These are phyloP conservation scores for Mythimna lalbum DNA, from an alignment of 2,888 invertebrate genomes.

Conservation along the genomic window DNA sequence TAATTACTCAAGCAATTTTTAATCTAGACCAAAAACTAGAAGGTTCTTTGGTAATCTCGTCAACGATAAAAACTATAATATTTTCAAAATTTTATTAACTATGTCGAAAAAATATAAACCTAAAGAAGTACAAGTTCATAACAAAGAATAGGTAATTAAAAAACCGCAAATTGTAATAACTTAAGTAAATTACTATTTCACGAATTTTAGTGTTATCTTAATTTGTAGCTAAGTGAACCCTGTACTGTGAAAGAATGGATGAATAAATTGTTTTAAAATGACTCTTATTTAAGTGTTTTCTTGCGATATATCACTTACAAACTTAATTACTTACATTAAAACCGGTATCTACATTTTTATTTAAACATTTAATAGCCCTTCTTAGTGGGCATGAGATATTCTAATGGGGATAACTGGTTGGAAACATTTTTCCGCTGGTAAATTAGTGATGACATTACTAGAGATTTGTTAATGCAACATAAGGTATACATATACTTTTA, in stretches of 20 bases:
- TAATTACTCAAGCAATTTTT: not conserved
- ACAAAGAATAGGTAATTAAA: conserved; percentile 22
- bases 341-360: conserved; percentile 23
- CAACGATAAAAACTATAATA: not conserved
- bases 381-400: conserved; percentile 38
- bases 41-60: not conserved
- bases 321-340: conserved; percentile 11
- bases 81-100: not conserved
- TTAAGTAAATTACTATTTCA: conserved; percentile 50
- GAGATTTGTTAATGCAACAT: conserved; percentile 23
- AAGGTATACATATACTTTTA: not conserved
- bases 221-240: conserved; percentile 33
- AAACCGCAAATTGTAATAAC: conserved; percentile 48
- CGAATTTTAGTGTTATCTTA: conserved; percentile 33
- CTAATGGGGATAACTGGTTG: conserved; percentile 41
- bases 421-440: conserved; percentile 27
- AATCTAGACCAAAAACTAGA: not conserved
- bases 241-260: conserved; percentile 41
- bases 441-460: conserved; percentile 52
- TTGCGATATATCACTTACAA: conserved; percentile 14
- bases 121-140: conserved; percentile 13
- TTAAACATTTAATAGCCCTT: conserved; percentile 31
- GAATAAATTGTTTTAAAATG: conserved; percentile 44
- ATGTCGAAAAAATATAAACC: conserved; percentile 20
- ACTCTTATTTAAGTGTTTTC: conserved; percentile 27